A percentile compares a stretch with the other conserved stretches of the same genome.
Evolutionary conservation across 2,888 invertebrate genomes (phyloP).

Genomic region (Ennomos quercinarius): DNA sequence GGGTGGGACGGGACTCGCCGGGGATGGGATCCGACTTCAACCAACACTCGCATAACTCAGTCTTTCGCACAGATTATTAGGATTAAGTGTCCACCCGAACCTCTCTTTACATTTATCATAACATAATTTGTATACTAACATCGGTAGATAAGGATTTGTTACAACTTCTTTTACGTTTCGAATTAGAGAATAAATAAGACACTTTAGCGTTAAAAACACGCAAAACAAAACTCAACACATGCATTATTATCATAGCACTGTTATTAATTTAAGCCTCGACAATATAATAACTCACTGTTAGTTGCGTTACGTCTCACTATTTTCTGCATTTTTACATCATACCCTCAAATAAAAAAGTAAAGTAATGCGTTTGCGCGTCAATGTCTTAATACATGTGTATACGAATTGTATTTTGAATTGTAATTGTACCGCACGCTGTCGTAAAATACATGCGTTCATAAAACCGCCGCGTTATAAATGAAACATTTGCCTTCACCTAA

Average conservation of each 20-base stretch:
- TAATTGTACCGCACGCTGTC: neutral
- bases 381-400: conserved; percentile 10
- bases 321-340: conserved; percentile 32
- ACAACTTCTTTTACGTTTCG: conserved; percentile 56
- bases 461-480: conserved; percentile 1
- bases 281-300: conserved; percentile 39
- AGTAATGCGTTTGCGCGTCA: conserved; percentile 9
- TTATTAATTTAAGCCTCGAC: conserved; percentile 41
- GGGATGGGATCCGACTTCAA: conserved; percentile 49
- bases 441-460: conserved; percentile 4
- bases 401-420: neutral
- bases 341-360: conserved; percentile 29
- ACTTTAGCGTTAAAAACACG: conserved; percentile 68
- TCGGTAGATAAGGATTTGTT: conserved; percentile 46
- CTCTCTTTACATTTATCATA: conserved; percentile 44
- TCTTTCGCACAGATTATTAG: conserved; percentile 56
- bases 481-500: neutral
- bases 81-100: conserved; percentile 79
- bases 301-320: conserved; percentile 3
- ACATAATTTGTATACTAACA: conserved; percentile 54
- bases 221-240: conserved; percentile 68
- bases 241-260: conserved; percentile 67
- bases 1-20: conserved; percentile 43
- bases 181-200: conserved; percentile 63
- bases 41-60: conserved; percentile 49